A percentile compares a stretch with the other conserved stretches of the same genome.
Evolutionary conservation across 2,888 invertebrate genomes (phyloP).

Genomic region (Drosophila cognata): DNA sequence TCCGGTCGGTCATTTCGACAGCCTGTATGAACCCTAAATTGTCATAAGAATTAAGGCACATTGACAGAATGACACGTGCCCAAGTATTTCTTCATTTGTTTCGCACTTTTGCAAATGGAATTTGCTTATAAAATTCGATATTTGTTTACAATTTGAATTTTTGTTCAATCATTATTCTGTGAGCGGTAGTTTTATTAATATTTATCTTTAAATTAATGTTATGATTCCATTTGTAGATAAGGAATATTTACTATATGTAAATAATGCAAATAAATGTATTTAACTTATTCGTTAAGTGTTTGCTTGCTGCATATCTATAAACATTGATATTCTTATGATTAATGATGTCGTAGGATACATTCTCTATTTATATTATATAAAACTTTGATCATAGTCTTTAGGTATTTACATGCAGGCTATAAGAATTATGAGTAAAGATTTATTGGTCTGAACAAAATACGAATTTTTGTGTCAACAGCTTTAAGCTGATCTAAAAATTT

Average conservation of each 20-base stretch:
- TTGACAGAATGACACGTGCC: slow-evolving; percentile 67
- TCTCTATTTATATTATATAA: neutral
- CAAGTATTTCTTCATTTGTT: slow-evolving; percentile 37
- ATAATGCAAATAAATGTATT: neutral
- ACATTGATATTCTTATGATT: neutral
- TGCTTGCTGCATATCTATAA: neutral
- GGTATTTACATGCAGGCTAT: neutral
- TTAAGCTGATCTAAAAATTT: neutral
- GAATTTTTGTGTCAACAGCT: neutral
- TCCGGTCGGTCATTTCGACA: neutral
- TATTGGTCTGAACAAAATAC: neutral
- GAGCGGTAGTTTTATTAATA: neutral
- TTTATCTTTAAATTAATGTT: neutral
- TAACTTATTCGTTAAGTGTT: neutral
- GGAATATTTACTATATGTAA: neutral
- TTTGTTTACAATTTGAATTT: neutral
- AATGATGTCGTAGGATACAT: neutral
- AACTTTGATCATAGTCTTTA: neutral
- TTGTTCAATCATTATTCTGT: neutral
- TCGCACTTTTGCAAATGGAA: slow-evolving; percentile 5
- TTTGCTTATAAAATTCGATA: slow-evolving; percentile 3
- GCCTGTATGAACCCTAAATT: slow-evolving; percentile 22
- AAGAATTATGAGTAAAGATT: neutral
- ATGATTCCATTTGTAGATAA: neutral
- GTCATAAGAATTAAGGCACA: slow-evolving; percentile 64